These are phyloP conservation scores for Cabera pusaria DNA, from an alignment of 2,888 invertebrate genomes.

Conservation along the genomic window DNA sequence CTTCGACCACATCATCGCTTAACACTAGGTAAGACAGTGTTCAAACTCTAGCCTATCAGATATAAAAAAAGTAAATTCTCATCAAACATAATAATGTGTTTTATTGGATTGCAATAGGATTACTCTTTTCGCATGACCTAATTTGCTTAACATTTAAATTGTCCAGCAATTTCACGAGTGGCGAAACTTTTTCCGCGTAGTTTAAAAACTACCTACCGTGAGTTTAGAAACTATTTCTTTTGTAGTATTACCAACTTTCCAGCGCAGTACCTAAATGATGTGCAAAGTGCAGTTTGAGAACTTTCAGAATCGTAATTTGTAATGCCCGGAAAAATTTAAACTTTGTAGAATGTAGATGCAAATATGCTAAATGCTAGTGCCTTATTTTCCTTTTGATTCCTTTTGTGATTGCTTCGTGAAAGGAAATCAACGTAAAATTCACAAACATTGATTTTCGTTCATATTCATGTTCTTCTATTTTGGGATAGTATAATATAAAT, in stretches of 20 bases:
- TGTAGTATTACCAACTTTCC: slow-evolving; percentile 21
- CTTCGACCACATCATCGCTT: too few relatives aligned
- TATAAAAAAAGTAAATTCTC: background rate
- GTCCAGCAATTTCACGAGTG: slow-evolving; percentile 36
- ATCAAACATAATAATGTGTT: too few relatives aligned
- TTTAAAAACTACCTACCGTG: slow-evolving; percentile 26
- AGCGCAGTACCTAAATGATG: slow-evolving; percentile 28
- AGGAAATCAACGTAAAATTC: too few relatives aligned
- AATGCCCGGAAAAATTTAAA: slow-evolving; percentile 1
- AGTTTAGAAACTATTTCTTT: slow-evolving; percentile 31
- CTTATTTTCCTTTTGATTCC: too few relatives aligned
- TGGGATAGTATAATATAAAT: too few relatives aligned
- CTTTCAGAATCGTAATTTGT: slow-evolving; percentile 23
- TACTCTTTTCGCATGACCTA: slow-evolving; percentile 10
- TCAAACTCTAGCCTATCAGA: too few relatives aligned
- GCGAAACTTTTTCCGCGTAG: slow-evolving; percentile 30
- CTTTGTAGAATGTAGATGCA: slow-evolving; percentile 6
- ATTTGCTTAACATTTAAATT: slow-evolving; percentile 39
- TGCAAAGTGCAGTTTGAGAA: slow-evolving; percentile 30
- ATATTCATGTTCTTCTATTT: too few relatives aligned
- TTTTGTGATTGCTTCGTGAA: too few relatives aligned
- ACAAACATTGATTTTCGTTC: too few relatives aligned
- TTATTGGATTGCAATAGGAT: too few relatives aligned
- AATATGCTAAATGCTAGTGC: background rate
- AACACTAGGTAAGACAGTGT: too few relatives aligned